Conservation (phyloP, 2,888 invertebrate species). For the Drepana falcataria region DNA sequence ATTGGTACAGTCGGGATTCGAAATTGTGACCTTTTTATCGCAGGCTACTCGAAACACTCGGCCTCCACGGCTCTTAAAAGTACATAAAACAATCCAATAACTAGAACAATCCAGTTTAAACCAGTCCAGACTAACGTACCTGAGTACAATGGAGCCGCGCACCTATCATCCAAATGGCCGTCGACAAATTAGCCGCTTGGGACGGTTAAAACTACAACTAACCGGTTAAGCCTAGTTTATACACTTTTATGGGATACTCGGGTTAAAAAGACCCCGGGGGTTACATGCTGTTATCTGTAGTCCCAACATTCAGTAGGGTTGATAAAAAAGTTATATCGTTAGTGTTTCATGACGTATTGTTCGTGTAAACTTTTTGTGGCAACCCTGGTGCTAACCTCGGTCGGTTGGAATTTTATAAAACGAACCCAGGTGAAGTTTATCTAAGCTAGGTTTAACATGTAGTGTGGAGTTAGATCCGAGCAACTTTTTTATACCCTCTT, state of each 20-base stretch:
- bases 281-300: neutral
- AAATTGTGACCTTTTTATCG: no score
- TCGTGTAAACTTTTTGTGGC: conserved; percentile 24
- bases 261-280: neutral
- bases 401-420: neutral
- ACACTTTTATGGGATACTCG: neutral
- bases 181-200: conserved; percentile 13
- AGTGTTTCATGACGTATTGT: neutral
- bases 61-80: no score
- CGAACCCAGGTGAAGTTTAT: no score
- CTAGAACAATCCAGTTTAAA: no score
- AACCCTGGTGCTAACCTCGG: neutral
- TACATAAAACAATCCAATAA: no score
- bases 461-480: no score
- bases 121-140: neutral
- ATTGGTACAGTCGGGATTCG: no score
- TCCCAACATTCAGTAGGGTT: neutral
- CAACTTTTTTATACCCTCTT: no score
- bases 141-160: neutral
- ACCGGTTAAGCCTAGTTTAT: neutral
- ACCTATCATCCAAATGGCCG: conserved; percentile 8
- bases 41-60: no score
- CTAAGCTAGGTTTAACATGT: no score
- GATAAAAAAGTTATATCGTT: neutral
- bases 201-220: conserved; percentile 9